These are phyloP conservation scores for Rhabdophis nuchalis DNA, from an alignment of 2,797 vertebrate species.

Conservation along the genomic window DNA sequence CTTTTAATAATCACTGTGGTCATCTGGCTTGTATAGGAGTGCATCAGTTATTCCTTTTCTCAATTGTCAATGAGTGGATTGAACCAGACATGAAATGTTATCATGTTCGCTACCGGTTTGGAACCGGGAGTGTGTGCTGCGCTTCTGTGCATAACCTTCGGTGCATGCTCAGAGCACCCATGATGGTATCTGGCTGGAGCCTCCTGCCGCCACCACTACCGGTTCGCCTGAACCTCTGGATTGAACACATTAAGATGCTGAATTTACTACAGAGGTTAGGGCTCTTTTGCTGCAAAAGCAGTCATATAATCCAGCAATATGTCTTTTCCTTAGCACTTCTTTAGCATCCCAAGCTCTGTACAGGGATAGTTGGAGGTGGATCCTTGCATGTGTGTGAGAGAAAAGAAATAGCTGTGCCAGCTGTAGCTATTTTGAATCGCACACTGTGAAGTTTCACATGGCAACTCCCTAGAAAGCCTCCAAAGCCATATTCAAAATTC, in stretches of 20 bases:
- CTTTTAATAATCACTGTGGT: conserved; percentile 52
- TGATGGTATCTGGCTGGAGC: too few species aligned
- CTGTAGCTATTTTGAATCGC: background rate
- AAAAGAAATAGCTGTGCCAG: background rate
- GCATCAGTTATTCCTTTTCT: conserved; percentile 27
- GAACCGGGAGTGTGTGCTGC: too few species aligned
- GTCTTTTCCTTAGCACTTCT: background rate
- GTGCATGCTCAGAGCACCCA: too few species aligned
- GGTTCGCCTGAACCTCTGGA: background rate
- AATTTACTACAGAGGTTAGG: conserved; percentile 37
- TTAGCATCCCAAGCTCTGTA: conserved; percentile 24
- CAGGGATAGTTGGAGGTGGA: conserved; percentile 20
- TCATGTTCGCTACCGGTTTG: too few species aligned
- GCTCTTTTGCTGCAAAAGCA: conserved; percentile 7
- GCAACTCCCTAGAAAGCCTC: background rate
- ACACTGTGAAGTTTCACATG: background rate
- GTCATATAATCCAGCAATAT: conserved; percentile 31
- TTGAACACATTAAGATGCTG: conserved; percentile 41
- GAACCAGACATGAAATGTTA: background rate
- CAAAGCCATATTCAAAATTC: background rate
- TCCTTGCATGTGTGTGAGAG: conserved; percentile 5
- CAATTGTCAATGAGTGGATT: conserved; percentile 41
- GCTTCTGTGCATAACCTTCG: too few species aligned
- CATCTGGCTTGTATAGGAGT: conserved; percentile 53
- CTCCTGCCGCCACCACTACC: too few species aligned